Evolutionary conservation across 35 echinoderm and acorn worm genomes (phyloP), one percentile per base, ranked within the genome.

Genomic region (Heliocidaris tuberculata): DNA sequence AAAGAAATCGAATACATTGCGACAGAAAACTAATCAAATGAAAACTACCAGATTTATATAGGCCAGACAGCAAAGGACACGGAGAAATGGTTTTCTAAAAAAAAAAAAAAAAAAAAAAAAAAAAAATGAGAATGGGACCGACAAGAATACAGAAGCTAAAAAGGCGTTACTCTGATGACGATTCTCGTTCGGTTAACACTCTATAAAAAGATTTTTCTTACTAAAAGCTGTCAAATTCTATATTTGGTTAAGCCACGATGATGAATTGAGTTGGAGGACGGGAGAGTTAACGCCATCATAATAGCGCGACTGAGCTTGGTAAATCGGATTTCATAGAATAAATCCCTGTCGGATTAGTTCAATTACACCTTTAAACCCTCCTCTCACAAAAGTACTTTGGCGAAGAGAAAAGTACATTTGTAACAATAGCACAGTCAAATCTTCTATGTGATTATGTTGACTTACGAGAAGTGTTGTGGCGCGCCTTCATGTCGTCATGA

Each of bases 301-400:
- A 19, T n/a, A 78, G 24, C 65, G 27, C 65, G 6, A 78, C 27
- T 78, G 65, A 78, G 65, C 65, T 78, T n/a, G 65, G 65, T 27
- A 78, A 78, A 78, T 78, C 65, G 65, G 65, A 78, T 78, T 78
- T 78, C 4, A 78, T 29, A 78, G 65, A 78, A 78, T 78, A 78
- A 78, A 27, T 78, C 65, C 27, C 65, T n/a, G 65, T 78, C 65
- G 27, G 65, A 78, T 78, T 78, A 78, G 65, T 78, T 78, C 65
- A 78, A 78, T 78, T 78, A 78, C 65, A 78, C 65, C 65, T 78
- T 78, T 78, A 78, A 78, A 78, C 65, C 65, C 65, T 78, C 65
- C 65, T 6, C 65, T 78, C 65, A 78, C 65, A 78, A 78, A 78
- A 78, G 65, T n/a, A 78, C 65, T 7, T 21, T 6, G 65, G 27